Evolutionary conservation across 2,888 invertebrate genomes (phyloP), one percentile per base, ranked within the genome.

Genomic region (Antheraea assamensis): DNA sequence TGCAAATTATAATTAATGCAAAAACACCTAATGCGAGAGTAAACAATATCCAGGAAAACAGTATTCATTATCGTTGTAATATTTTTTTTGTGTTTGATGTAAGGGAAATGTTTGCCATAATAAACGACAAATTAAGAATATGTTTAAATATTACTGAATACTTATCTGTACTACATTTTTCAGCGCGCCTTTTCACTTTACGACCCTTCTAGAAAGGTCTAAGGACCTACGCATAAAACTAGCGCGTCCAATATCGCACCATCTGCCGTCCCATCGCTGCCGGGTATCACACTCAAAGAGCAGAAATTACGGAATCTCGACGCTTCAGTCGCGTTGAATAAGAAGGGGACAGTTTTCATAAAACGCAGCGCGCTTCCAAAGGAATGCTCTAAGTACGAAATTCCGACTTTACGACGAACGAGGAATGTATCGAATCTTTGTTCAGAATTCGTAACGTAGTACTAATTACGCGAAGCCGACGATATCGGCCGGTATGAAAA

Each of bases 241-340:
- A 90, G 88, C 87, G 85, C 82, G 85, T 84, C 84, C 90, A 90
- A 93, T 92, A 92, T 90, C 90, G 85, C 87, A 83, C 89, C 93
- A 92, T 91, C 93, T 93, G 93, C 85, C 85, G 85, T 82, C 83
- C 85, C 88, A 87, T 90, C 88, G 87, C 88, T 88, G 87, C 88
- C 80, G 84, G 86, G 88, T 92, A 92, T 92, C 90, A 91, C 87
- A 91, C 87, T 90, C 88, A 84, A 88, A 87, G 87, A 80, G 84
- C 88, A 87, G 85, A 89, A 92, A 93, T 93, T 91, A 92, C 91
- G 81, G 82, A 85, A 82, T 87, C 88, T 86, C 87, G 87, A 85
- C 83, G 82, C 82, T 87, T 86, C 84, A 82, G 81, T 82, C 83
- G 82, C 84, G 78, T 78, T 83, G 82, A 85, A 81, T 82, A 84